These are phyloP conservation scores for Drepanosiphum platanoidis DNA, from an alignment of 2,888 invertebrate species.

Conservation along the genomic window DNA sequence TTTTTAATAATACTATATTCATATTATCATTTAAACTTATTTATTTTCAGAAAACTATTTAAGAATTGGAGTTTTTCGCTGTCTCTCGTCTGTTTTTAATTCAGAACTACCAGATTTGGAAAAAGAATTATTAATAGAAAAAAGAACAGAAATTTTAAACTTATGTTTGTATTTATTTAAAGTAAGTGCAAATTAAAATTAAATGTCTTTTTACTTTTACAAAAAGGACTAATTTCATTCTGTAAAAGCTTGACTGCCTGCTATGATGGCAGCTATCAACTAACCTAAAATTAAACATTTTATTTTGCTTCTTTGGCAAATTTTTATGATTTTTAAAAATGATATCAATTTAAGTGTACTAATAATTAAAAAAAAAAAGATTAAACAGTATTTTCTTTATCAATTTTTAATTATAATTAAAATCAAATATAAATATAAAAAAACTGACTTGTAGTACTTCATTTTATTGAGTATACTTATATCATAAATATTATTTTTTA, in stretches of 20 bases:
- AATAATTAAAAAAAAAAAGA: too few species aligned
- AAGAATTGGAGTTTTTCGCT: conserved; percentile 51
- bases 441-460: too few species aligned
- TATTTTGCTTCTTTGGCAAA: too few species aligned
- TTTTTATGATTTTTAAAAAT: background rate
- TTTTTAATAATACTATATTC: background rate
- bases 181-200: too few species aligned
- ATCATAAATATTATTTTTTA: too few species aligned
- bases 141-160: conserved; percentile 39
- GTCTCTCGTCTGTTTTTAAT: conserved; percentile 48
- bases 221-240: background rate
- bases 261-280: background rate
- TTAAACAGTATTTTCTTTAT: too few species aligned
- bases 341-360: background rate
- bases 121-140: conserved; percentile 45
- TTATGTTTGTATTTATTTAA: conserved; percentile 59
- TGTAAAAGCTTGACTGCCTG: background rate
- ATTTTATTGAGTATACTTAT: too few species aligned
- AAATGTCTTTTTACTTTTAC: background rate
- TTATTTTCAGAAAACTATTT: conserved; percentile 46
- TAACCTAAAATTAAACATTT: background rate
- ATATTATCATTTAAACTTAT: background rate
- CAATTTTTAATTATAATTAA: too few species aligned
- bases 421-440: too few species aligned
- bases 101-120: conserved; percentile 43